Percentiles rank a stretch among this genome's conserved stretches.
These are phyloP conservation scores for Dicentrarchus labrax DNA, from an alignment of 2,113 vertebrate species.

Conservation along the genomic window DNA sequence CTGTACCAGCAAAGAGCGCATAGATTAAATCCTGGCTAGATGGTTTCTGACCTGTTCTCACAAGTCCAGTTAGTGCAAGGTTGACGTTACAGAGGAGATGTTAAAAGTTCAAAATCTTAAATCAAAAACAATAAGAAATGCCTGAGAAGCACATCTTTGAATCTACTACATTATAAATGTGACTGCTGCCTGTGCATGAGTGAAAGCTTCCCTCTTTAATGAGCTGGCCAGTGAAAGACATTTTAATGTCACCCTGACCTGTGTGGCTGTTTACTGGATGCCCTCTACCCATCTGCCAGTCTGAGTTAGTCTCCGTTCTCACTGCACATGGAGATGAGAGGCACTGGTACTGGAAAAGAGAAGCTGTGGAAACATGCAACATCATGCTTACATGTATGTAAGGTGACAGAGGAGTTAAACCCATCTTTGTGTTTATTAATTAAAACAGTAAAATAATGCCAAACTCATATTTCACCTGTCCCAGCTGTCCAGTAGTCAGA, in stretches of 20 bases:
- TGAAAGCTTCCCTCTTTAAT: constrained; percentile 31
- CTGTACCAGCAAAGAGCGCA: no score
- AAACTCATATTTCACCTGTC: not conserved
- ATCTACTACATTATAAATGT: not conserved
- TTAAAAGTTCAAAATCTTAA: not conserved
- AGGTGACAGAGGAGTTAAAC: not conserved
- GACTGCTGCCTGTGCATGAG: constrained; percentile 15
- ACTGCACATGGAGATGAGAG: constrained; percentile 48
- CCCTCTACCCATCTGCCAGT: constrained; percentile 76
- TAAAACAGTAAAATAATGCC: not conserved
- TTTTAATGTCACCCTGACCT: constrained; percentile 71
- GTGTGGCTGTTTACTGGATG: constrained; percentile 69
- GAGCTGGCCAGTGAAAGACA: constrained; percentile 62
- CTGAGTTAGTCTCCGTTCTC: constrained; percentile 64
- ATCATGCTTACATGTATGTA: not conserved
- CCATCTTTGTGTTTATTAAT: not conserved
- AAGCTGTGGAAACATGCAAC: constrained; percentile 21
- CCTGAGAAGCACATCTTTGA: not conserved
- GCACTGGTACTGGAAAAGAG: not conserved
- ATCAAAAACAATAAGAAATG: no score
- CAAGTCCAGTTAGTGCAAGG: no score
- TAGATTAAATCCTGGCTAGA: no score
- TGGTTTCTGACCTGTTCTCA: no score
- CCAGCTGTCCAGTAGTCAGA: not conserved
- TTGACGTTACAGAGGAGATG: not conserved